Conservation (phyloP, 2,797 vertebrate species). For the Gymnocypris eckloni region DNA sequence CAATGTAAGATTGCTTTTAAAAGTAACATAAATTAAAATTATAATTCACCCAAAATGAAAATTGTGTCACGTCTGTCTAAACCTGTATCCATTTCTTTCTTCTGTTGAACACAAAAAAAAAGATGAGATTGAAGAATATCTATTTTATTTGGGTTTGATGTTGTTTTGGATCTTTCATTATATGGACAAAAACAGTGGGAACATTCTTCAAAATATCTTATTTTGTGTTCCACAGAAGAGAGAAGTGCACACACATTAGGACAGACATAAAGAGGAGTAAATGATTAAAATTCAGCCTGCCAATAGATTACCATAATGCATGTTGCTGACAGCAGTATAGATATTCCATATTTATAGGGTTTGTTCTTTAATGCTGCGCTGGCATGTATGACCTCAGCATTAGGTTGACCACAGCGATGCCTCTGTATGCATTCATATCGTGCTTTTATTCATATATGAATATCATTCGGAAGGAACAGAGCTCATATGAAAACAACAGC, state of each 20-base stretch:
- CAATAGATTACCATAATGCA: background rate
- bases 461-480: constrained; percentile 65
- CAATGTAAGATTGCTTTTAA: background rate
- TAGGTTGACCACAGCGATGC: background rate
- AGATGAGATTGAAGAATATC: background rate
- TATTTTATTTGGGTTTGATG: background rate
- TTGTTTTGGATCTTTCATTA: background rate
- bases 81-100: background rate
- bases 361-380: background rate
- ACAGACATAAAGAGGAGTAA: background rate
- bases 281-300: background rate
- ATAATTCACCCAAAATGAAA: background rate
- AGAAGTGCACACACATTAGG: background rate
- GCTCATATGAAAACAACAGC: constrained; percentile 65
- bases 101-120: background rate
- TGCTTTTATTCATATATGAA: constrained; percentile 21
- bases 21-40: background rate
- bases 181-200: background rate
- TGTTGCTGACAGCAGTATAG: constrained; percentile 31
- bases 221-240: background rate
- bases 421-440: background rate
- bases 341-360: constrained; percentile 32
- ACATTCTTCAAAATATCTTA: background rate
- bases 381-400: constrained; percentile 2
- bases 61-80: background rate